These are phyloP conservation scores for Rhagologus leucostigma DNA, from an alignment of 2,113 vertebrate genomes.

Conservation along the genomic window DNA sequence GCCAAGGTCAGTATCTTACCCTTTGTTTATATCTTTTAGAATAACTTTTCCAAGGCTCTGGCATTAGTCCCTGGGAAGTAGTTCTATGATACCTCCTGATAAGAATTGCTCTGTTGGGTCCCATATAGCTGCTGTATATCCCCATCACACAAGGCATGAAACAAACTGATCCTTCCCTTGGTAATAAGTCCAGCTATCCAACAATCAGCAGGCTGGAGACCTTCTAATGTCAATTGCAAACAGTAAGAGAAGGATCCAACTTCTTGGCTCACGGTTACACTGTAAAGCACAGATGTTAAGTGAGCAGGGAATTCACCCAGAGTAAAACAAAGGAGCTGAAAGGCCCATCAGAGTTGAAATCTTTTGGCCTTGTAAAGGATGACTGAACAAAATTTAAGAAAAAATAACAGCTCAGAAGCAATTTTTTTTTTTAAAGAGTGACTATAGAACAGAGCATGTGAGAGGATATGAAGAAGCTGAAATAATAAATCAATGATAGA, in stretches of 20 bases:
- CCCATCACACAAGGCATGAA: neutral
- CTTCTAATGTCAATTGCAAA: neutral
- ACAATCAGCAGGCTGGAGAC: neutral
- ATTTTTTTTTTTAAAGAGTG: neutral
- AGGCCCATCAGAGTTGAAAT: neutral
- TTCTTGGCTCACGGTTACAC: neutral
- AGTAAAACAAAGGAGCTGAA: neutral
- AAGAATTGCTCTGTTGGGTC: neutral
- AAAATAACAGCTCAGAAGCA: neutral
- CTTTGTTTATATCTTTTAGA: neutral
- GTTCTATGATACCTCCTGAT: neutral
- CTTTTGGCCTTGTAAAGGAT: neutral
- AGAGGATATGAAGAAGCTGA: neutral
- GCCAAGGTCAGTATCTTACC: neutral
- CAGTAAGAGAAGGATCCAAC: neutral
- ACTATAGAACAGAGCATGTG: neutral
- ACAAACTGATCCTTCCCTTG: neutral
- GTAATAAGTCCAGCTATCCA: neutral
- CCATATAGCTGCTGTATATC: neutral
- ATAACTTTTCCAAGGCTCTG: neutral
- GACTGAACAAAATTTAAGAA: neutral
- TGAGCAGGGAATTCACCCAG: neutral
- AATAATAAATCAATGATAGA: neutral
- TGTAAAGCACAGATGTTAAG: neutral
- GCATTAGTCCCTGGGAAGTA: neutral